Conservation (phyloP, 2,113 vertebrate species). For the Mirza zaza region DNA sequence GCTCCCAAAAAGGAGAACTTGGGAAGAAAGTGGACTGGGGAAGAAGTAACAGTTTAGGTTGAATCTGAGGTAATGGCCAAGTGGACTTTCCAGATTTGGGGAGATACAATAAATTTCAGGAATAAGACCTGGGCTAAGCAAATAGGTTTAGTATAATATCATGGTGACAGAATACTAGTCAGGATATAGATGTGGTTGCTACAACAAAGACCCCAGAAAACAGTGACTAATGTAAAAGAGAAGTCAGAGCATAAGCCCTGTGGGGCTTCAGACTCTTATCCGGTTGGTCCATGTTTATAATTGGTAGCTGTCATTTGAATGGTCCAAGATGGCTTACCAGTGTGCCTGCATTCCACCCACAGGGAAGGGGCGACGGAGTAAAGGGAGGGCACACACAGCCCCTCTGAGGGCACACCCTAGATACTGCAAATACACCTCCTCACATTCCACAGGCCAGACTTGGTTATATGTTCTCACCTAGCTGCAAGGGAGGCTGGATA, state of each 20-base stretch:
- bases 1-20: not conserved
- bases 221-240: not conserved
- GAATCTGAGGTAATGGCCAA: not conserved
- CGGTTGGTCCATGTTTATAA: not conserved
- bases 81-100: not conserved
- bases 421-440: not conserved
- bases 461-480: not conserved
- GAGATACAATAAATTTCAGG: not conserved
- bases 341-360: not conserved
- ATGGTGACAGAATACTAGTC: not conserved
- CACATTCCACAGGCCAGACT: not conserved
- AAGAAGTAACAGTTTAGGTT: not conserved
- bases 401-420: not conserved
- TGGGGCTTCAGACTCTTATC: not conserved
- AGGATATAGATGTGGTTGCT: not conserved
- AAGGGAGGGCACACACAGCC: not conserved
- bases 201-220: not conserved
- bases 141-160: not conserved
- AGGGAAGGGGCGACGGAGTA: not conserved
- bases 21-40: not conserved
- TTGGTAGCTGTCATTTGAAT: not conserved
- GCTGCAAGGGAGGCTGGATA: slow-evolving; percentile 43
- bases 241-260: not conserved
- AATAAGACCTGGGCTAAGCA: not conserved
- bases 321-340: not conserved